Conservation (phyloP, 2,888 invertebrate genomes). For the Meteorus cinctellus region DNA sequence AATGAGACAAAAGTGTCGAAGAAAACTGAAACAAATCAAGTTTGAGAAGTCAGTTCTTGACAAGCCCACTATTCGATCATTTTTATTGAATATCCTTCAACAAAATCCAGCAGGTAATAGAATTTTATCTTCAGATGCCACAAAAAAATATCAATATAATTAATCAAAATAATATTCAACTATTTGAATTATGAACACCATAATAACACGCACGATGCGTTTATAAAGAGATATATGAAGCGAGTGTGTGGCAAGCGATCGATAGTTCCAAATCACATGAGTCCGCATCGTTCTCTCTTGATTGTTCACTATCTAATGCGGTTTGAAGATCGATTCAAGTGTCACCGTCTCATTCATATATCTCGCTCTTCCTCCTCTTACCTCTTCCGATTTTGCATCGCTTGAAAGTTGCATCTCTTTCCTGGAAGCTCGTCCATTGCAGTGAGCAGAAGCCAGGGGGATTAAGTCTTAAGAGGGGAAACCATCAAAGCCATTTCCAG, state of each 20-base stretch:
- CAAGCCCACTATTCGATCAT: too few relatives aligned
- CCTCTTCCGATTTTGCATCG: neutral
- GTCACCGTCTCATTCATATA: neutral
- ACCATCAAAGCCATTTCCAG: slow-evolving; percentile 34
- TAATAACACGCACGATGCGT: too few relatives aligned
- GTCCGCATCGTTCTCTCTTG: slow-evolving; percentile 28
- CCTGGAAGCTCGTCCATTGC: slow-evolving; percentile 9
- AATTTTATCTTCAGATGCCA: too few relatives aligned
- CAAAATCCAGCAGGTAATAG: too few relatives aligned
- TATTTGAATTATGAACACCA: too few relatives aligned
- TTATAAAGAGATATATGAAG: too few relatives aligned
- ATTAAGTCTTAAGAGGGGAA: slow-evolving; percentile 30
- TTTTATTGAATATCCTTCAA: too few relatives aligned
- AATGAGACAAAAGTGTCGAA: too few relatives aligned
- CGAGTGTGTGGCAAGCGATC: slow-evolving; percentile 3
- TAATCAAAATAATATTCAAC: too few relatives aligned
- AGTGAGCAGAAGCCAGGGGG: slow-evolving; percentile 27
- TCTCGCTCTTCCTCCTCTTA: neutral
- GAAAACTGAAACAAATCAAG: too few relatives aligned
- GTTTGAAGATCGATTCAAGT: slow-evolving; percentile 20
- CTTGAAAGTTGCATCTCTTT: slow-evolving; percentile 18
- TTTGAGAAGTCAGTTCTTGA: too few relatives aligned
- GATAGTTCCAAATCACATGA: slow-evolving; percentile 38
- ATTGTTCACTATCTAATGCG: slow-evolving; percentile 11
- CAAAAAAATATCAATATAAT: too few relatives aligned